These are phyloP conservation scores for Protobothrops mucrosquamatus DNA, from an alignment of 2,113 vertebrate genomes.

Conservation along the genomic window DNA sequence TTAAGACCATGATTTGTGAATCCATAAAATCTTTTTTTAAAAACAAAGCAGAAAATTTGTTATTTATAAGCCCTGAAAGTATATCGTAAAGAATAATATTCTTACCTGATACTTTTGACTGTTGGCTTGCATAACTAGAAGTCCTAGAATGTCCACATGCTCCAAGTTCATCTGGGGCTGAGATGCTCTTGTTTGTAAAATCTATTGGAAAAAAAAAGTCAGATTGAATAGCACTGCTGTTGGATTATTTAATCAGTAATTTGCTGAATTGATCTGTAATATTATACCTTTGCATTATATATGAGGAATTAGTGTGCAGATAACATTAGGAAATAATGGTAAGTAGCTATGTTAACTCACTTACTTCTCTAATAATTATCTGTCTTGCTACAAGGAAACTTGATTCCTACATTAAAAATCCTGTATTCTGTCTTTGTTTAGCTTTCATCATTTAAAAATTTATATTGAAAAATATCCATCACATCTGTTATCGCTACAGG, in stretches of 20 bases:
- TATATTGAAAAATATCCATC: background rate
- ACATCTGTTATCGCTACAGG: background rate
- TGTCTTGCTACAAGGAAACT: background rate
- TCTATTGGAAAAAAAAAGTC: conserved; percentile 67
- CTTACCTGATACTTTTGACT: conserved; percentile 92
- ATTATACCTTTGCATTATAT: background rate
- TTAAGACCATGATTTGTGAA: background rate
- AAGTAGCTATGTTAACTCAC: background rate
- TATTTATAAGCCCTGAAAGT: background rate
- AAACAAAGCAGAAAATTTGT: background rate
- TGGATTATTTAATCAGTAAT: background rate
- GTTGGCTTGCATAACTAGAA: conserved; percentile 89
- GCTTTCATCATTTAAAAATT: background rate
- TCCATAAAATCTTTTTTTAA: background rate
- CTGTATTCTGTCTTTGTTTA: background rate
- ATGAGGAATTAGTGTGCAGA: background rate
- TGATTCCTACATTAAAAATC: background rate
- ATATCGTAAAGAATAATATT: background rate
- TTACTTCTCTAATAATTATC: background rate
- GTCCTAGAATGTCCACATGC: conserved; percentile 87
- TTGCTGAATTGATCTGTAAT: background rate
- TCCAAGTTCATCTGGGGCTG: conserved; percentile 84
- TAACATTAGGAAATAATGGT: background rate
- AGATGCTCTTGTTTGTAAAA: conserved; percentile 75
- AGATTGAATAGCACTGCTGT: background rate